Base-by-base conservation (phyloP, 2,113 vertebrate genomes). In the Macquaria ambigua region DNA sequence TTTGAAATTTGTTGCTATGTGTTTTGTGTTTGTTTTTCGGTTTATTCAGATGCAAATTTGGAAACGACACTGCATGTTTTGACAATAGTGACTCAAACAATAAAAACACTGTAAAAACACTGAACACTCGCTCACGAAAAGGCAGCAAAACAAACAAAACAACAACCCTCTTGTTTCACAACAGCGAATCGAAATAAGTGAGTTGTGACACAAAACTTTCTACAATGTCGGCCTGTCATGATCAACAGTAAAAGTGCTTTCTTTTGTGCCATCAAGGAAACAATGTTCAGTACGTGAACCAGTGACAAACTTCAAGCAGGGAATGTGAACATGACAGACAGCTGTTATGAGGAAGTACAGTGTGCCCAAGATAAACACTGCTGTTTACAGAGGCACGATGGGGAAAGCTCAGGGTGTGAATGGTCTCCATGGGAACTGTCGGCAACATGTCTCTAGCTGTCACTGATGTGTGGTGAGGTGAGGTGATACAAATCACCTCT, bases 321-420 rank as follows among this genome's bases (percentile, higher is more conserved):
- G 43, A 75, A 56, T n/a, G 52, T 77, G 76, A 63, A 74, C 63
- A 46, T 68, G 72, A 87, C 62, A 66, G 87, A 87, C 62, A 53
- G 72, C 84, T 80, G 66, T 73, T 82, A 85, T 84, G 66, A 92
- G 81, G 89, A 93, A 90, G 83, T 87, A 16, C 46, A 66, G 20
- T 14, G 28, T 56, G 56, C 8, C 76, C 82, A 79, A 92, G 83
- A 91, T 79, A 87, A 89, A 83, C 61, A 43, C 2, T 6, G 46
- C 25, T 86, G 84, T 90, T 90, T 90, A 87, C 46, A 79, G 37
- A 86, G 34, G 63, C 18, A 43, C 3, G 8, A 25, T 64, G 15
- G 41, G 0, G 43, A 77, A 56, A 10, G 25, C 16, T 70, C 20
- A 21, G 62, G 25, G 53, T 78, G 66, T 77, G 79, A 82, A 71